Percentiles rank a stretch among this genome's conserved stretches.
Evolutionary conservation across 2,888 invertebrate species (phyloP).

Genomic region (Eupithecia subfuscata): DNA sequence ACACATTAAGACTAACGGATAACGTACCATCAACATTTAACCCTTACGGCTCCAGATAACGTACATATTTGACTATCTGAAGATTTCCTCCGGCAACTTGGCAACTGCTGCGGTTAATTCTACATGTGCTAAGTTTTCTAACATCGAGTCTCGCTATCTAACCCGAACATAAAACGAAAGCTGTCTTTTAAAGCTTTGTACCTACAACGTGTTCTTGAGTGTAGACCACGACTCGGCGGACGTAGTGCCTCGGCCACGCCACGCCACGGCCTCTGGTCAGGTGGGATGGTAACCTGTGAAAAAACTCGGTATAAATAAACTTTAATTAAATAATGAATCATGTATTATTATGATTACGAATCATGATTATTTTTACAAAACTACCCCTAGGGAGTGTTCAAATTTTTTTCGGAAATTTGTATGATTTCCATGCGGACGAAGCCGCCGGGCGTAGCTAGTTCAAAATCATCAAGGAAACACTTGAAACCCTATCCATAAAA

Average conservation of each 20-base stretch:
- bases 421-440: no score
- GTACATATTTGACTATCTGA: slow-evolving; percentile 2
- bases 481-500: neutral
- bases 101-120: neutral
- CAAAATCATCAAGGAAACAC: neutral
- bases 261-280: no score
- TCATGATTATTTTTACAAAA: no score
- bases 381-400: no score
- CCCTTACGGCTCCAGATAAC: neutral
- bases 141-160: neutral
- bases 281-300: no score
- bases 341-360: no score
- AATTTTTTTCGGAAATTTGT: no score
- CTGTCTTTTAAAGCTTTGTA: neutral
- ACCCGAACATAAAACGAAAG: neutral
- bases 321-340: no score
- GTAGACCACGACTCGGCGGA: no score
- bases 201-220: no score
- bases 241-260: no score
- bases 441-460: neutral
- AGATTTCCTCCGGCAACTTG: slow-evolving; percentile 1
- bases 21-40: neutral
- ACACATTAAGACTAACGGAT: neutral
- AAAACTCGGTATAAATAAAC: no score
- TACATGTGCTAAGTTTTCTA: neutral